Evolutionary conservation across 2,888 invertebrate genomes (phyloP), one percentile per base, ranked within the genome.

Genomic region (Tanytarsus gracilentus): DNA sequence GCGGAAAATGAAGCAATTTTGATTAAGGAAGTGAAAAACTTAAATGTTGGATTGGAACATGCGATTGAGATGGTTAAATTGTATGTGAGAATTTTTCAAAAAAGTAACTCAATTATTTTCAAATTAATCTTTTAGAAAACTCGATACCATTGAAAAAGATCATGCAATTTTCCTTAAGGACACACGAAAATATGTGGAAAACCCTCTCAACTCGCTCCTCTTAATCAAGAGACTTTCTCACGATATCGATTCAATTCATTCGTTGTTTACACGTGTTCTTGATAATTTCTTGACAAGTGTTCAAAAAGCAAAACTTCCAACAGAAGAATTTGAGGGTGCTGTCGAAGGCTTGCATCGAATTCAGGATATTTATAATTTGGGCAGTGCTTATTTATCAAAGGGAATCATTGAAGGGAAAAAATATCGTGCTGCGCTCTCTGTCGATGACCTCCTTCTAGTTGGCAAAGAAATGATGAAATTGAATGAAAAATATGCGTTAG

Each of bases 281-380:
- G 18, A 29, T 30, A 16, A 52, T 14, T 30, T 52, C 33, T 5
- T 16, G 9, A 6, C 29, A 9, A 18, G 8, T 8, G 9, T 52
- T 1, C 23, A 30, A 14, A 30, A 52, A 11, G 18, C 9, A 9
- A 7, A 29, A 9, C 14, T 30, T 18, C 6, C 8, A 14, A 8
- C 7, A 4, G 3, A n/a, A 14, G 53, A 53, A 25, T 23, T 53
- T 30, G 11, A 18, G 4, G 53, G 53, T 18, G 53, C 53, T 14
- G 36, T 53, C n/a, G 53, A 36, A 53, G 53, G 53, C 4, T 52
- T 29, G 14, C 2, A 30, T 6, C 16, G 30, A 52, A 11, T 52
- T 14, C 51, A 52, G 21, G 11, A 29, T 3, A 29, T n/a, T 29
- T 52, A 29, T 29, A 11, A 21, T 6, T n/a, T 52, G 3, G 33